phyloP scores from a whole-genome alignment of 2,888 invertebrate genomes.

The Ariolimax columbianus region DNA sequence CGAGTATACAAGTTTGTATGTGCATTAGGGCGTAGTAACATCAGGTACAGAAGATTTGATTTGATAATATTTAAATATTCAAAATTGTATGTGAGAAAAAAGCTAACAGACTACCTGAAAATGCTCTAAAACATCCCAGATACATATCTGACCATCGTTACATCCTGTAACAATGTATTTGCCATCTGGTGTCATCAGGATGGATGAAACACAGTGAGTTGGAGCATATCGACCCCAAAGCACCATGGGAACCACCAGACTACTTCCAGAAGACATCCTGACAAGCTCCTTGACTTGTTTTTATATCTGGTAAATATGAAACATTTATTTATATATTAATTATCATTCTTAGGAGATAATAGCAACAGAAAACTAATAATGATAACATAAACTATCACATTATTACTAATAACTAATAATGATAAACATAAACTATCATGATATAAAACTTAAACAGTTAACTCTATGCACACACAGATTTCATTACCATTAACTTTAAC shows the following conservation, averaged over 20 bases:
- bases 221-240: constrained; percentile 98
- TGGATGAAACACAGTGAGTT: constrained; percentile 96
- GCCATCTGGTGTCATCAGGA: constrained; percentile 94
- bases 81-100: neutral
- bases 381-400: too few relatives aligned
- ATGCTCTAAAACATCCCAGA: constrained; percentile 87
- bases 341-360: too few relatives aligned
- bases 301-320: constrained; percentile 24
- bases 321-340: too few relatives aligned
- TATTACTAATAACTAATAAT: too few relatives aligned
- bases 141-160: constrained; percentile 97
- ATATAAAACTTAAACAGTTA: too few relatives aligned
- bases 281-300: neutral
- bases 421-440: too few relatives aligned
- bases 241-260: constrained; percentile 95
- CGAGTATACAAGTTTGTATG: too few relatives aligned
- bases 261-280: constrained; percentile 73
- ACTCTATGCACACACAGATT: too few relatives aligned
- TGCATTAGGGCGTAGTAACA: neutral
- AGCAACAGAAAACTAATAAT: too few relatives aligned
- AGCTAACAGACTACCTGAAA: constrained; percentile 67
- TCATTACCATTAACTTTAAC: too few relatives aligned
- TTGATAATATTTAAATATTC: neutral
- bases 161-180: constrained; percentile 96
- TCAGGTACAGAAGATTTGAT: neutral